A percentile compares a stretch with the other conserved stretches of the same genome.
These are phyloP conservation scores for Cheilosia pagana DNA, from an alignment of 2,888 invertebrate genomes.

Conservation along the genomic window DNA sequence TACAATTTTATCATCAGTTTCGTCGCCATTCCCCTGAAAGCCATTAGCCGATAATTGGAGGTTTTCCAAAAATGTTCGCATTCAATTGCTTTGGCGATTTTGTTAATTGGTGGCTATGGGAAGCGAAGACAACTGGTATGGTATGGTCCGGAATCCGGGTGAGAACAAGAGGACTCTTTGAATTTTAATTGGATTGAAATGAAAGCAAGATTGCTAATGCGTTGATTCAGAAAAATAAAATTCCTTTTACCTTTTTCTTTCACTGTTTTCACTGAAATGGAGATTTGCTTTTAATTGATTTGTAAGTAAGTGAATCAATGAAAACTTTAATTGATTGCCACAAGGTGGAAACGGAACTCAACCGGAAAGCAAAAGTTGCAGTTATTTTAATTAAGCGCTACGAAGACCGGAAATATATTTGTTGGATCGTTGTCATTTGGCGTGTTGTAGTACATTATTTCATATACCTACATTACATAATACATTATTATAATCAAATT, in stretches of 20 bases:
- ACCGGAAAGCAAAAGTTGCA: neutral
- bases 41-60: conserved; percentile 58
- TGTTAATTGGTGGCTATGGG: conserved; percentile 50
- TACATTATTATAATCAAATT: no score
- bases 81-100: conserved; percentile 47
- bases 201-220: conserved; percentile 47
- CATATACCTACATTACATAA: no score
- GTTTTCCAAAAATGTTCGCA: conserved; percentile 55
- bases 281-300: conserved; percentile 56
- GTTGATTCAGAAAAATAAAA: conserved; percentile 38
- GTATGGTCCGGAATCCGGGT: neutral
- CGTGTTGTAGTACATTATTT: no score
- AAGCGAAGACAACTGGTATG: conserved; percentile 14
- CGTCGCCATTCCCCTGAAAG: conserved; percentile 20
- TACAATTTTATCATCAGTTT: conserved; percentile 37
- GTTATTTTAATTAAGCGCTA: conserved; percentile 1
- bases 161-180: conserved; percentile 36
- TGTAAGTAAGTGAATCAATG: conserved; percentile 27
- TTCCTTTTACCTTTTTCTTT: conserved; percentile 17
- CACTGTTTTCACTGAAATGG: conserved; percentile 3
- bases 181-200: conserved; percentile 65
- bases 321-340: conserved; percentile 36
- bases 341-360: conserved; percentile 5
- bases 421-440: no score
- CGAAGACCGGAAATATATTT: neutral